Percentiles rank a stretch among this genome's conserved stretches.
phyloP scores from a whole-genome alignment of 2,888 invertebrate genomes.

The Acleris emargana region DNA sequence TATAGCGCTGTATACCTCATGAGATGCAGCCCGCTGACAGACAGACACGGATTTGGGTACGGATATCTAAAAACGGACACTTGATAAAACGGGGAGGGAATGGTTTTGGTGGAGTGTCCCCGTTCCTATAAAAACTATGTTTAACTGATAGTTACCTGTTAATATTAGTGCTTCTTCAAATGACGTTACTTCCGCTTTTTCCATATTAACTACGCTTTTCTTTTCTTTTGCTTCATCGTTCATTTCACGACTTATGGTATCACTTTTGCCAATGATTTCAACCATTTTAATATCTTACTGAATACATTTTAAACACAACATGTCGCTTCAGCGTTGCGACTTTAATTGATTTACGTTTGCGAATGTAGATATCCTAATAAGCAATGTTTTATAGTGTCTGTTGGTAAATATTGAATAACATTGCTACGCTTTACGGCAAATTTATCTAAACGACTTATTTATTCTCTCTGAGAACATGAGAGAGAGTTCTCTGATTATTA shows the following conservation, averaged over 20 bases:
- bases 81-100: too few relatives aligned
- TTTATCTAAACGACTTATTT: background rate
- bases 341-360: background rate
- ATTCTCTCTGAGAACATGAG: background rate
- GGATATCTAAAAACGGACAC: too few relatives aligned
- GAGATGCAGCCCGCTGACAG: too few relatives aligned
- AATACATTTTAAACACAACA: slow-evolving; percentile 3
- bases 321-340: slow-evolving; percentile 1
- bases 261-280: slow-evolving; percentile 7
- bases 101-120: too few relatives aligned
- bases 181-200: slow-evolving; percentile 6
- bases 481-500: too few relatives aligned
- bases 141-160: slow-evolving; percentile 18
- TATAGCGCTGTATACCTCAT: too few relatives aligned
- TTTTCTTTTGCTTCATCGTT: slow-evolving; percentile 6
- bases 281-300: slow-evolving; percentile 10
- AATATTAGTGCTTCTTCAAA: slow-evolving; percentile 36
- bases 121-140: too few relatives aligned
- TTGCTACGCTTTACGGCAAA: background rate
- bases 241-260: slow-evolving; percentile 6
- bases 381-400: slow-evolving; percentile 6
- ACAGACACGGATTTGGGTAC: too few relatives aligned
- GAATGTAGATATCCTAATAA: slow-evolving; percentile 6
- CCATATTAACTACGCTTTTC: background rate
- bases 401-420: slow-evolving; percentile 28